These are phyloP conservation scores for Leptodactylus fallax DNA, from an alignment of 2,797 vertebrate species.

Conservation along the genomic window DNA sequence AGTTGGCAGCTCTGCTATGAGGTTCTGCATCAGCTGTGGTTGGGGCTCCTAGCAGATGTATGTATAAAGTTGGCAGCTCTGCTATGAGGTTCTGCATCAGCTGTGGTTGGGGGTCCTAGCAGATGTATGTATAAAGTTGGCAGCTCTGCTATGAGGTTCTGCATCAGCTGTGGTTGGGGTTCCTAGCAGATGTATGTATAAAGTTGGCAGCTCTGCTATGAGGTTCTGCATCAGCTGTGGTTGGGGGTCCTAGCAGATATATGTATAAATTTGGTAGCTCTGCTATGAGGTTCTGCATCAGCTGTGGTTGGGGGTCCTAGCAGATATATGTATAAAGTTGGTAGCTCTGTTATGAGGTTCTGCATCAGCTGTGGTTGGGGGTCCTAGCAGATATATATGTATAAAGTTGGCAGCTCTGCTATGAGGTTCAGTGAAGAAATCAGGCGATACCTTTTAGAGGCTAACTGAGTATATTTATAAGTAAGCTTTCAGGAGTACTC, in stretches of 20 bases:
- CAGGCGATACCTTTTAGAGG: no score
- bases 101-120: background rate
- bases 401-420: no score
- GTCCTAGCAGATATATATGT: background rate
- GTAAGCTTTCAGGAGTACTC: no score
- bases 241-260: background rate
- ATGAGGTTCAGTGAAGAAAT: no score
- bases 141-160: background rate
- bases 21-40: no score
- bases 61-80: background rate
- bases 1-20: no score
- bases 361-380: background rate
- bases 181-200: no score
- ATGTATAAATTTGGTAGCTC: background rate
- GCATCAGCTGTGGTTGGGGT: background rate
- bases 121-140: no score
- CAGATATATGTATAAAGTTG: no score
- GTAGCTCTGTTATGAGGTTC: background rate
- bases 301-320: no score
- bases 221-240: background rate
- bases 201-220: background rate
- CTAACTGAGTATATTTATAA: no score
- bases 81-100: slow-evolving; percentile 16
- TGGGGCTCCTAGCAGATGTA: background rate
- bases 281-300: no score